Conservation (phyloP, 2,888 invertebrate species). For the Unio delphinus region DNA sequence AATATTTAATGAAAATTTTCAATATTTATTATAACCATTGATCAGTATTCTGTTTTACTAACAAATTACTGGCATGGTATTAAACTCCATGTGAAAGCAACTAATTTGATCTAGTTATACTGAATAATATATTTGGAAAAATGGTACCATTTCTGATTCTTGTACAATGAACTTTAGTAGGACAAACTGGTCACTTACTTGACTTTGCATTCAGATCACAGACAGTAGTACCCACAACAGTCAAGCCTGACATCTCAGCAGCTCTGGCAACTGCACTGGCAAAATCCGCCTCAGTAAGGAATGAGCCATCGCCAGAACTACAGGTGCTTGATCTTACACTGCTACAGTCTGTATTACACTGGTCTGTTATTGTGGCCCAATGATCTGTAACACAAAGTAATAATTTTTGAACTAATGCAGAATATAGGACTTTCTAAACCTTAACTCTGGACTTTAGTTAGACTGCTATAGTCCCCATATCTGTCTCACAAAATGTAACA, state of each 20-base stretch:
- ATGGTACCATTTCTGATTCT: not conserved
- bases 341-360: conserved; percentile 51
- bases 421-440: too few species aligned
- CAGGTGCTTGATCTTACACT: conserved; percentile 65
- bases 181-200: conserved; percentile 11
- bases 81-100: too few species aligned
- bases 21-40: too few species aligned
- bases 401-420: too few species aligned
- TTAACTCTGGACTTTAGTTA: too few species aligned
- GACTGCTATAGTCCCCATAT: too few species aligned
- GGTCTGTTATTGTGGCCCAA: conserved; percentile 57
- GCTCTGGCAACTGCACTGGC: conserved; percentile 71
- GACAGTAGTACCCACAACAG: conserved; percentile 69
- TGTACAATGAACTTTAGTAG: not conserved
- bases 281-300: conserved; percentile 71
- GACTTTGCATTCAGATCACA: conserved; percentile 56
- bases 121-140: too few species aligned
- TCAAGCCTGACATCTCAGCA: conserved; percentile 71
- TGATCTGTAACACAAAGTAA: conserved; percentile 11
- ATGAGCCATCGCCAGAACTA: conserved; percentile 70
- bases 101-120: too few species aligned
- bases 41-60: too few species aligned
- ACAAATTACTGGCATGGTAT: too few species aligned
- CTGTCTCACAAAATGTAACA: too few species aligned
- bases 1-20: too few species aligned